phyloP scores from a whole-genome alignment of 1,140 invertebrate genomes.

The Aphidius ervi region DNA sequence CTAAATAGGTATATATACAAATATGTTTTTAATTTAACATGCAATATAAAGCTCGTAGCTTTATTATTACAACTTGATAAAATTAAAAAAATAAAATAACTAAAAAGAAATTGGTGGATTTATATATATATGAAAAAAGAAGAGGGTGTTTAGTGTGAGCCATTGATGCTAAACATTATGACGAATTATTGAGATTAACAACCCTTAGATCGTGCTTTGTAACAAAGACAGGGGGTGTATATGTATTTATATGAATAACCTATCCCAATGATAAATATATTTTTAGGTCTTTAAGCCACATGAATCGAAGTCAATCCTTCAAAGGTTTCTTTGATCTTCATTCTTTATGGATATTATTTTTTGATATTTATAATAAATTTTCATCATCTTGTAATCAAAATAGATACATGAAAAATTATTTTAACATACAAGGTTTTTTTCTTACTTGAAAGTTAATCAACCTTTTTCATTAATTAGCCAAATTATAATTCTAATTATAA shows the following conservation, averaged over 20 bases:
- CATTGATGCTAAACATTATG: slow-evolving; percentile 34
- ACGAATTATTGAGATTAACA: slow-evolving; percentile 39
- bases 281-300: slow-evolving; percentile 34
- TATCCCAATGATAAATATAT: slow-evolving; percentile 42
- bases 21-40: slow-evolving; percentile 34
- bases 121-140: slow-evolving; percentile 1
- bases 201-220: slow-evolving; percentile 21
- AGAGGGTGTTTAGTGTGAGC: slow-evolving; percentile 21
- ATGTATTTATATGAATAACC: slow-evolving; percentile 21
- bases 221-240: background rate
- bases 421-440: no score
- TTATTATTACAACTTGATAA: slow-evolving; percentile 1
- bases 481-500: no score
- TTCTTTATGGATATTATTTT: no score
- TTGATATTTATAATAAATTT: no score
- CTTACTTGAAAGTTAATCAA: no score
- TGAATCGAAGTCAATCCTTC: slow-evolving; percentile 25
- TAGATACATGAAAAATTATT: no score
- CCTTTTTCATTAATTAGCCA: no score
- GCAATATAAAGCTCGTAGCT: slow-evolving; percentile 31
- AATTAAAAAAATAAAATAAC: slow-evolving; percentile 1
- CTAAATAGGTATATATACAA: no score
- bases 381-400: no score
- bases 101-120: no score
- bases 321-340: slow-evolving; percentile 19